These are phyloP conservation scores for Leiothrix lutea DNA, from an alignment of 2,113 vertebrate species.

Conservation along the genomic window DNA sequence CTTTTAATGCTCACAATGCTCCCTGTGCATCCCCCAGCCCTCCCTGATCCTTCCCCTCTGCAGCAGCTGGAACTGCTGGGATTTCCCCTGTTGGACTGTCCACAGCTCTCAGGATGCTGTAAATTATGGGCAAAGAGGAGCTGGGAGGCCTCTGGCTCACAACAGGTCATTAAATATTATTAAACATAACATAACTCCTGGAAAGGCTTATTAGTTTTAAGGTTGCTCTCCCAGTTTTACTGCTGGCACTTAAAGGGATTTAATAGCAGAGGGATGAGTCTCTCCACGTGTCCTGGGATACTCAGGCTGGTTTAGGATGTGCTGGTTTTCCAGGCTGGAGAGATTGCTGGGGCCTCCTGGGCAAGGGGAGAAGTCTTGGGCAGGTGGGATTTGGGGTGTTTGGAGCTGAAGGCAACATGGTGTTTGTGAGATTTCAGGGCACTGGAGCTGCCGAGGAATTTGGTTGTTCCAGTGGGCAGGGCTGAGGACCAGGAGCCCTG, in stretches of 20 bases:
- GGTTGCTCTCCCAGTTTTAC: constrained; percentile 21
- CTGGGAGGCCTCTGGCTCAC: constrained; percentile 35
- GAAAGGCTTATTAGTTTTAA: neutral
- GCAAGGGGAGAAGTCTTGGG: neutral
- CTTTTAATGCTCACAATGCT: neutral
- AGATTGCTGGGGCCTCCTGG: neutral
- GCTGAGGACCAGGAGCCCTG: neutral
- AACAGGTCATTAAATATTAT: constrained; percentile 55
- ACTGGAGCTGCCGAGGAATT: neutral
- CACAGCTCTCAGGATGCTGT: neutral
- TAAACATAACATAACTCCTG: constrained; percentile 51
- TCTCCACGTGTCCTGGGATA: accelerated
- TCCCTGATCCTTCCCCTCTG: neutral
- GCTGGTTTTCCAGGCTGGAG: neutral
- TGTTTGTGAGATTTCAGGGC: neutral
- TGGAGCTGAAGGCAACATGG: neutral
- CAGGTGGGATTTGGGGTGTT: neutral
- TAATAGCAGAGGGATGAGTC: neutral
- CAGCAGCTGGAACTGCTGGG: neutral
- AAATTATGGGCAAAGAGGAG: constrained; percentile 54
- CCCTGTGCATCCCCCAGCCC: neutral
- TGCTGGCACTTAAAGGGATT: neutral
- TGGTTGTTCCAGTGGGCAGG: neutral
- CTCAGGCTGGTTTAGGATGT: neutral
- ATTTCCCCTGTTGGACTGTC: neutral